Evolutionary conservation across 2,113 vertebrate genomes (phyloP).

Genomic region (Thinocorus orbignyianus): DNA sequence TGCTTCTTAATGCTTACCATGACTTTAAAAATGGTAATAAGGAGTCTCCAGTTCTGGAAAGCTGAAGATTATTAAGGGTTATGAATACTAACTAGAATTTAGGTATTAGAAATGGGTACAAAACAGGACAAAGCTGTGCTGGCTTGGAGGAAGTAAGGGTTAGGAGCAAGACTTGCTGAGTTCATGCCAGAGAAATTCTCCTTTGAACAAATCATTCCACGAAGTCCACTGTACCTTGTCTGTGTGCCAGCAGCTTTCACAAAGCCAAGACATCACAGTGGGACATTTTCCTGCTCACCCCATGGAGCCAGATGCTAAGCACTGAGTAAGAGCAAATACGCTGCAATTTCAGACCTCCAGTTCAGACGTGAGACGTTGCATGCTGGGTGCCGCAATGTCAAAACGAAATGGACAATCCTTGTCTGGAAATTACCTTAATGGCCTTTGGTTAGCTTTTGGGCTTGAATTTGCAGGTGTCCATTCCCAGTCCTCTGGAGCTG

Average conservation of each 20-base stretch:
- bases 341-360: neutral
- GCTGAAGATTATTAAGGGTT: neutral
- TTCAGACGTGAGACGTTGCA: neutral
- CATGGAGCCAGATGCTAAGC: neutral
- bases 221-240: neutral
- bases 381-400: no score
- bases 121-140: neutral
- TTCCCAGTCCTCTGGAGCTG: neutral
- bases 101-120: neutral
- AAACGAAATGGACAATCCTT: neutral
- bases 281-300: neutral
- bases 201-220: neutral
- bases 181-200: constrained; percentile 9
- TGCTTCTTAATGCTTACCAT: neutral
- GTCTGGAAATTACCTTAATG: neutral
- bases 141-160: neutral
- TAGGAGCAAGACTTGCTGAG: neutral
- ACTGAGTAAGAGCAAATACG: neutral
- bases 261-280: neutral
- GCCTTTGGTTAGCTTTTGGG: neutral
- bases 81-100: neutral
- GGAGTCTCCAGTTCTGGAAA: neutral
- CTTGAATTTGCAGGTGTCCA: neutral
- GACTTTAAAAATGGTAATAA: neutral
- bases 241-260: neutral